These are phyloP conservation scores for Cuniculus paca DNA, from an alignment of 2,797 vertebrate species.

Conservation along the genomic window DNA sequence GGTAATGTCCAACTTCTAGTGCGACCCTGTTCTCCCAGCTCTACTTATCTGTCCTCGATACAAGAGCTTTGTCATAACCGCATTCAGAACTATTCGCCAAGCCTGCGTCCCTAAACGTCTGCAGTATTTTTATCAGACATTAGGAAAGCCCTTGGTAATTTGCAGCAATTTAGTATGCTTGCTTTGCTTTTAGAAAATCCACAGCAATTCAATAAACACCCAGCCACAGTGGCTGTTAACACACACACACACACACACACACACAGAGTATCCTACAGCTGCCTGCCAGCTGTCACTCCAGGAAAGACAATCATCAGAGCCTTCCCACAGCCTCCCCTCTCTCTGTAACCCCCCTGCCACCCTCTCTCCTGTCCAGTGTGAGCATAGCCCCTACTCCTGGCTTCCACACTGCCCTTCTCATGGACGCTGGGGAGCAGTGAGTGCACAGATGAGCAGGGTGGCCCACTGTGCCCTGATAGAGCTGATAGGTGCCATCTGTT, in stretches of 20 bases:
- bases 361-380: background rate
- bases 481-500: constrained; percentile 74
- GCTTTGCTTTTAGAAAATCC: constrained; percentile 84
- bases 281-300: constrained; percentile 78
- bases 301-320: constrained; percentile 35
- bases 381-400: background rate
- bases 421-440: accelerated
- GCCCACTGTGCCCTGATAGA: background rate
- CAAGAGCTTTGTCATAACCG: constrained; percentile 27
- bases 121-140: constrained; percentile 81
- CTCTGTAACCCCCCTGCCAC: background rate
- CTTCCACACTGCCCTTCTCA: background rate
- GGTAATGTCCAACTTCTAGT: background rate
- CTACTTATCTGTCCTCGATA: constrained; percentile 5
- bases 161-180: constrained; percentile 82
- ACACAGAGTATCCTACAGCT: constrained; percentile 72
- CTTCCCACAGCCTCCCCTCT: background rate
- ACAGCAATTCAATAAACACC: constrained; percentile 82
- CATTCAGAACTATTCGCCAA: constrained; percentile 47
- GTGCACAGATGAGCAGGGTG: background rate
- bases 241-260: background rate
- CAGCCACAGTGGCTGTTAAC: constrained; percentile 72
- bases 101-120: constrained; percentile 80
- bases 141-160: constrained; percentile 84
- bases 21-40: background rate